Conservation (phyloP, 1,140 invertebrate genomes). For the Homarus americanus region DNA sequence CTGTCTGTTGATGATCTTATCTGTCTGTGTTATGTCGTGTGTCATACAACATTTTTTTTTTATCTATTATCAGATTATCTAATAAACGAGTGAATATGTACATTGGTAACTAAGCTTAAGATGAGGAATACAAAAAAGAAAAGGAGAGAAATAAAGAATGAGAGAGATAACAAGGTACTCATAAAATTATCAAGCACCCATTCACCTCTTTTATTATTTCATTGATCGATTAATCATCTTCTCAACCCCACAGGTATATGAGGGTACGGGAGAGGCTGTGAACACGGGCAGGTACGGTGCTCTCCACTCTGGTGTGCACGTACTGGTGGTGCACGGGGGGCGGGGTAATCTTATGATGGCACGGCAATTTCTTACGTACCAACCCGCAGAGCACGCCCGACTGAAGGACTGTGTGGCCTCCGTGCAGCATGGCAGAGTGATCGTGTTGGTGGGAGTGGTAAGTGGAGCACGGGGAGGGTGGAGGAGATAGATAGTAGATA, state of each 20-base stretch:
- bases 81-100: too few relatives aligned
- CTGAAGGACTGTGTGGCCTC: background rate
- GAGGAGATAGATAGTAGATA: constrained; percentile 18
- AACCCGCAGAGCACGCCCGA: constrained; percentile 43
- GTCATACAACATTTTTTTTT: too few relatives aligned
- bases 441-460: constrained; percentile 32
- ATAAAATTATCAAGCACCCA: too few relatives aligned
- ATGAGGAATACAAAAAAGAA: too few relatives aligned
- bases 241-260: constrained; percentile 10
- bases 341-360: constrained; percentile 39
- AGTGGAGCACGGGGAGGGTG: too few relatives aligned
- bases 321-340: constrained; percentile 28
- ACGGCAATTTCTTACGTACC: constrained; percentile 47
- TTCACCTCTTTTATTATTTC: too few relatives aligned
- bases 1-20: background rate
- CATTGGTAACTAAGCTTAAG: too few relatives aligned
- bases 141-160: too few relatives aligned
- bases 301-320: constrained; percentile 47
- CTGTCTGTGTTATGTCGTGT: background rate
- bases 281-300: background rate
- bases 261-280: background rate
- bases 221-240: too few relatives aligned
- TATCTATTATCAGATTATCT: too few relatives aligned
- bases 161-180: too few relatives aligned
- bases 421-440: constrained; percentile 36